Percentiles rank a stretch among this genome's conserved stretches.
Conservation (phyloP, 2,113 vertebrate genomes). For the Eulemur rufifrons region DNA sequence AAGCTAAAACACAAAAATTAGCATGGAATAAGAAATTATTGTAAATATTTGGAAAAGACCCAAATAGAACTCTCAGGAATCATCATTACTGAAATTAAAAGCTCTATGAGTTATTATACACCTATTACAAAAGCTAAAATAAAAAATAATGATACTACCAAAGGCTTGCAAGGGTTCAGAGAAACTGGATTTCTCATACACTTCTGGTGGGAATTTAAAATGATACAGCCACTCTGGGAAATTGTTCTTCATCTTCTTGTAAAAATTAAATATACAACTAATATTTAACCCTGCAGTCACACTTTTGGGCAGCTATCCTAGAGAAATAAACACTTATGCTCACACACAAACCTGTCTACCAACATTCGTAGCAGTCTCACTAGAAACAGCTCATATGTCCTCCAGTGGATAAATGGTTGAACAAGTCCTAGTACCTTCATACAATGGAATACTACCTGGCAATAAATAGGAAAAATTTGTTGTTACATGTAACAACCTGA, state of each 20-base stretch:
- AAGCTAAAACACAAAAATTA: neutral
- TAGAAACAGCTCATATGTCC: neutral
- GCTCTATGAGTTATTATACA: neutral
- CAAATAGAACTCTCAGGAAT: neutral
- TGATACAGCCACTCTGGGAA: neutral
- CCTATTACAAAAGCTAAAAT: neutral
- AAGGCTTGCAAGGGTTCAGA: neutral
- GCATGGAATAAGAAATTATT: neutral
- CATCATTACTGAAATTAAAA: neutral
- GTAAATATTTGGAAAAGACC: neutral
- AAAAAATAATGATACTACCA: neutral
- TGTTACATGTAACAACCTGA: no score
- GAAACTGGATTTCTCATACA: neutral
- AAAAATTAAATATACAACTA: neutral
- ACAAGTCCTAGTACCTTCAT: neutral
- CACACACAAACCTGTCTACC: neutral
- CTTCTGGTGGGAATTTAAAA: neutral
- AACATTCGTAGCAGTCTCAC: neutral
- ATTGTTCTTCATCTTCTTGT: neutral
- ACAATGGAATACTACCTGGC: neutral
- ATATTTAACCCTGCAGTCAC: neutral
- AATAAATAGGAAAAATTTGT: neutral
- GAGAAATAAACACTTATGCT: neutral
- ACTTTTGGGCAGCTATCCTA: neutral
- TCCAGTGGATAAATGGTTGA: neutral